Evolutionary conservation across 1,140 invertebrate species (phyloP).

Genomic region (Drosophila nebulosa): DNA sequence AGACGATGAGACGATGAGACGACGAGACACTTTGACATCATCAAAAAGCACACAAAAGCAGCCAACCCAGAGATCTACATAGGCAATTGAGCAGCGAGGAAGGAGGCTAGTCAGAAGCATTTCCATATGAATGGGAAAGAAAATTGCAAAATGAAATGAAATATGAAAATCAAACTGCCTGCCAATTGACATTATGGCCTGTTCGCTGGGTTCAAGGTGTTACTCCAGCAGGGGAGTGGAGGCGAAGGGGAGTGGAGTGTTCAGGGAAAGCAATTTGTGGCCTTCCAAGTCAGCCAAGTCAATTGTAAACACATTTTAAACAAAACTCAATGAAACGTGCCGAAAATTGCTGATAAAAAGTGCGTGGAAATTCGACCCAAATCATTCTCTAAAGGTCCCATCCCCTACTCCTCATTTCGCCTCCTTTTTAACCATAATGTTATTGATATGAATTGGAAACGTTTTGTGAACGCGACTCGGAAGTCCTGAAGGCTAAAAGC

Average conservation of each 20-base stretch:
- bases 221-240: neutral
- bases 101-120: constrained; percentile 14
- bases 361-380: constrained; percentile 24
- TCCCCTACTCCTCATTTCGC: neutral
- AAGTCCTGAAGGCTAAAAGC: constrained; percentile 27
- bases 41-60: constrained; percentile 7
- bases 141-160: constrained; percentile 58
- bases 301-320: constrained; percentile 77
- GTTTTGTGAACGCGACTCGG: constrained; percentile 27
- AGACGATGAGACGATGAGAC: no score
- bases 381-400: no score
- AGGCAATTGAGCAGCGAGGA: neutral
- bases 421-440: constrained; percentile 28
- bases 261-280: constrained; percentile 35
- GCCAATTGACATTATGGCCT: constrained; percentile 49
- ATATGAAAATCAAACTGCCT: constrained; percentile 75
- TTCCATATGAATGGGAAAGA: constrained; percentile 64
- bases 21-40: constrained; percentile 31
- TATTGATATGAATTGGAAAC: constrained; percentile 65
- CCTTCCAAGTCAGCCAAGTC: constrained; percentile 26
- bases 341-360: constrained; percentile 67
- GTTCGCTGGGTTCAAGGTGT: constrained; percentile 4
- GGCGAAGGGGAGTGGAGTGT: constrained; percentile 4
- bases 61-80: neutral
- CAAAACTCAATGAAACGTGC: constrained; percentile 74